Evolutionary conservation across 2,888 invertebrate genomes (phyloP).

Genomic region (Apotomis betuletana): DNA sequence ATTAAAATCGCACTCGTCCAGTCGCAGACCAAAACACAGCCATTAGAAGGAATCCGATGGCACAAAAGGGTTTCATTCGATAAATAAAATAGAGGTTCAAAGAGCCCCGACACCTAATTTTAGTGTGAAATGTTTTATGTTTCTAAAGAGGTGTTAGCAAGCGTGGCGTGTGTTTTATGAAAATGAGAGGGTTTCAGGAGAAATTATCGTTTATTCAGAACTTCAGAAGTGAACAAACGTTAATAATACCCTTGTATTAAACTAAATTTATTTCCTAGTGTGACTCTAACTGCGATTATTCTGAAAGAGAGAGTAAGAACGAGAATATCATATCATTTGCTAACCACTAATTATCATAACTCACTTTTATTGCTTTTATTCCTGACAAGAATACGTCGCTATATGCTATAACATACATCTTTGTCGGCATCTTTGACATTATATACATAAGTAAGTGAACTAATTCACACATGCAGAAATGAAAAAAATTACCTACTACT

Average conservation of each 20-base stretch:
- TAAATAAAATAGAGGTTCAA: conserved; percentile 71
- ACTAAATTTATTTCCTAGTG: no score
- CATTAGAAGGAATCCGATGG: conserved; percentile 65
- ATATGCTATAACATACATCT: no score
- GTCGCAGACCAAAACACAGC: conserved; percentile 76
- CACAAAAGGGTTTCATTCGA: conserved; percentile 77
- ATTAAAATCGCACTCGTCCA: conserved; percentile 79
- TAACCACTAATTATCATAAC: no score
- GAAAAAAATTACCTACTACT: no score
- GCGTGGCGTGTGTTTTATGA: conserved; percentile 18
- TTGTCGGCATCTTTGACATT: no score
- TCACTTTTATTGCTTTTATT: no score
- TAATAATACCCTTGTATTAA: not conserved
- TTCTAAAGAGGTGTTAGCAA: conserved; percentile 20
- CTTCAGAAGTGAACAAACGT: not conserved
- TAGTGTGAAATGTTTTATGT: conserved; percentile 41
- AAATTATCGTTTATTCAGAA: conserved; percentile 3
- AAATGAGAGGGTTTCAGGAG: conserved; percentile 2
- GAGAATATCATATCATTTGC: no score
- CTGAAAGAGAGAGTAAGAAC: no score
- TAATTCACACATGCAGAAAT: no score
- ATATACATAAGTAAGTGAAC: no score
- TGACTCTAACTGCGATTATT: no score
- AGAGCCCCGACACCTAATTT: conserved; percentile 46
- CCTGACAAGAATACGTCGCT: no score